Percentiles rank a stretch among this genome's conserved stretches.
Conservation (phyloP, 2,113 vertebrate species). For the Cyrtonyx montezumae region DNA sequence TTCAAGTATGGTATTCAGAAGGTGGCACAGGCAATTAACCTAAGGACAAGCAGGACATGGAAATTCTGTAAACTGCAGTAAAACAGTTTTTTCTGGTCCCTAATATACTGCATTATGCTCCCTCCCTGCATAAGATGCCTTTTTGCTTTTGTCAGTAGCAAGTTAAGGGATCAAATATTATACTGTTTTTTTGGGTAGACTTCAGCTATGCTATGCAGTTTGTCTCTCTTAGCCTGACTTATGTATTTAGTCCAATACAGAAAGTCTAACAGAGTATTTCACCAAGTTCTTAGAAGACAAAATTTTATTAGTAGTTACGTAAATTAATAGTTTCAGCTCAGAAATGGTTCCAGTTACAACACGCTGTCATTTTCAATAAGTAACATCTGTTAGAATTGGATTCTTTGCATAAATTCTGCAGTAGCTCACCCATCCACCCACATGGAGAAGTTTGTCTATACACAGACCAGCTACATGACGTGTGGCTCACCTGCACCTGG, state of each 20-base stretch:
- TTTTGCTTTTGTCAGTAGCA: not conserved
- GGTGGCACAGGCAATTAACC: not conserved
- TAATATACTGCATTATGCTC: not conserved
- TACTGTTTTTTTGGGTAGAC: not conserved
- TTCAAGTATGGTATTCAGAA: not conserved
- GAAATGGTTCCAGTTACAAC: slow-evolving; percentile 47
- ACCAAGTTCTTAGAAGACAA: slow-evolving; percentile 40
- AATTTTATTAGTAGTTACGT: slow-evolving; percentile 56
- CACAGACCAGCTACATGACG: not conserved
- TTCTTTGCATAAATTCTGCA: slow-evolving; percentile 11
- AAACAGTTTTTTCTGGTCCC: not conserved
- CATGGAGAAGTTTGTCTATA: not conserved
- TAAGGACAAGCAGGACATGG: not conserved
- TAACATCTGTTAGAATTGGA: slow-evolving; percentile 38
- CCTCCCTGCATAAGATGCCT: not conserved
- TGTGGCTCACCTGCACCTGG: not conserved
- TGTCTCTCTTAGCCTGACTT: not conserved
- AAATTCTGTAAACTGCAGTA: not conserved
- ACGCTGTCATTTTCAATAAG: slow-evolving; percentile 15
- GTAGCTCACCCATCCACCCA: not conserved
- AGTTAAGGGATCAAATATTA: not conserved
- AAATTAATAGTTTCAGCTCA: slow-evolving; percentile 19
- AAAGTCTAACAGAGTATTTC: not conserved
- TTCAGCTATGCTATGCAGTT: not conserved
- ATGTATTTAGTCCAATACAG: not conserved